These are phyloP conservation scores for Crax fasciolata DNA, from an alignment of 2,797 vertebrate species.

Conservation along the genomic window DNA sequence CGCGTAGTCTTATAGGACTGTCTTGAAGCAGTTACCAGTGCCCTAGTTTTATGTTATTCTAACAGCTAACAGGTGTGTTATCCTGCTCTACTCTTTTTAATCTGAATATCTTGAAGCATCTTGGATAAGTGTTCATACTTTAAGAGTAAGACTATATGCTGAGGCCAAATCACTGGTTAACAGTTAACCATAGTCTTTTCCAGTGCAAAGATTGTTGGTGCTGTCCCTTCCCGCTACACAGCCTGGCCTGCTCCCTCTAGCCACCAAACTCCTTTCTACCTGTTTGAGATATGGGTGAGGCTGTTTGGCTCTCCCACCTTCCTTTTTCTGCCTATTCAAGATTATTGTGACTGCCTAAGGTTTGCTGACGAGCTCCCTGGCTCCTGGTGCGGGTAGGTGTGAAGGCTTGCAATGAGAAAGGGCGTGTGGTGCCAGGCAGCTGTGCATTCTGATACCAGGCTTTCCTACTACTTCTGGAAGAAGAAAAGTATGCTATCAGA, in stretches of 20 bases:
- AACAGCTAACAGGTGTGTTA: rapidly evolving
- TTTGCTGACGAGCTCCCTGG: not conserved
- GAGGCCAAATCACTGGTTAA: not conserved
- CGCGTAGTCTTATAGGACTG: not conserved
- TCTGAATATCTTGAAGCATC: not conserved
- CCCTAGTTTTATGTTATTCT: not conserved
- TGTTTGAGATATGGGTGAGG: too few relatives aligned
- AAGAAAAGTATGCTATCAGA: not conserved
- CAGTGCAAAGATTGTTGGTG: rapidly evolving
- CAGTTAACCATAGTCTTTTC: not conserved
- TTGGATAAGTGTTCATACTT: not conserved
- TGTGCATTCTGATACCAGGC: rapidly evolving
- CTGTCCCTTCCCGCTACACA: not conserved
- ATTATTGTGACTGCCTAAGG: rapidly evolving
- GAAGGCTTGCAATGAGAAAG: rapidly evolving
- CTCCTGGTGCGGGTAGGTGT: rapidly evolving
- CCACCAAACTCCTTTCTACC: not conserved
- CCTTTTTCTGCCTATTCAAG: not conserved
- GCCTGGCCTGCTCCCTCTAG: not conserved
- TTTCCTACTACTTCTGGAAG: not conserved
- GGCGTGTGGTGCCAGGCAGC: not conserved
- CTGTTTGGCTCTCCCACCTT: not conserved
- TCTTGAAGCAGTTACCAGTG: not conserved
- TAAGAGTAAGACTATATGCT: not conserved
- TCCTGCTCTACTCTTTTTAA: not conserved